Percentiles rank a stretch among this genome's conserved stretches.
Conservation (phyloP, 2,888 invertebrate species). For the Sycophila texana region DNA sequence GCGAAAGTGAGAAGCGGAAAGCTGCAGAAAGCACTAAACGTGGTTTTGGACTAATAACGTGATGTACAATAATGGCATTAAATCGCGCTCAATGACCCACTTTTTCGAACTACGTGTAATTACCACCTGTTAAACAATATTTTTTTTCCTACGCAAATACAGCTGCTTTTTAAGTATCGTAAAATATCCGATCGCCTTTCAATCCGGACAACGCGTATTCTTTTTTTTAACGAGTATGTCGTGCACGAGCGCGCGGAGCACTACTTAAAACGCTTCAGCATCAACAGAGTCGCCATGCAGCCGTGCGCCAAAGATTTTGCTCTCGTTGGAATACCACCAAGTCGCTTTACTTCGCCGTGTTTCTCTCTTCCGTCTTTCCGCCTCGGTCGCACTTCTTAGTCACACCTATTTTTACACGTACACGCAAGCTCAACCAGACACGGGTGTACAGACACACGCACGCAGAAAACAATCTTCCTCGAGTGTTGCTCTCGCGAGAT, state of each 20-base stretch:
- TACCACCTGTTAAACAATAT: background rate
- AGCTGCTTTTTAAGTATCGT: background rate
- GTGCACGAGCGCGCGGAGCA: constrained; percentile 1
- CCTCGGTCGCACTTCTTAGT: constrained; percentile 37
- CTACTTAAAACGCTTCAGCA: constrained; percentile 66
- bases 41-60: constrained; percentile 71
- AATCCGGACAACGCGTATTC: background rate
- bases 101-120: constrained; percentile 10
- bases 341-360: constrained; percentile 56
- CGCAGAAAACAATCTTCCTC: constrained; percentile 50
- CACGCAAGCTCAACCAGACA: background rate
- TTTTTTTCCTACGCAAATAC: background rate
- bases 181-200: background rate
- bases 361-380: constrained; percentile 41
- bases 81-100: constrained; percentile 59
- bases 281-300: constrained; percentile 52
- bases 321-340: constrained; percentile 68
- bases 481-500: constrained; percentile 50
- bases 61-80: constrained; percentile 70
- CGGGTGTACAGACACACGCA: constrained; percentile 5
- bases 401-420: constrained; percentile 46
- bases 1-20: constrained; percentile 66
- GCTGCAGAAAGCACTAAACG: constrained; percentile 56
- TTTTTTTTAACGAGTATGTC: background rate
- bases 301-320: constrained; percentile 62